A percentile compares a stretch with the other conserved stretches of the same genome.
Conservation (phyloP, 2,888 invertebrate genomes). For the Vanessa cardui region DNA sequence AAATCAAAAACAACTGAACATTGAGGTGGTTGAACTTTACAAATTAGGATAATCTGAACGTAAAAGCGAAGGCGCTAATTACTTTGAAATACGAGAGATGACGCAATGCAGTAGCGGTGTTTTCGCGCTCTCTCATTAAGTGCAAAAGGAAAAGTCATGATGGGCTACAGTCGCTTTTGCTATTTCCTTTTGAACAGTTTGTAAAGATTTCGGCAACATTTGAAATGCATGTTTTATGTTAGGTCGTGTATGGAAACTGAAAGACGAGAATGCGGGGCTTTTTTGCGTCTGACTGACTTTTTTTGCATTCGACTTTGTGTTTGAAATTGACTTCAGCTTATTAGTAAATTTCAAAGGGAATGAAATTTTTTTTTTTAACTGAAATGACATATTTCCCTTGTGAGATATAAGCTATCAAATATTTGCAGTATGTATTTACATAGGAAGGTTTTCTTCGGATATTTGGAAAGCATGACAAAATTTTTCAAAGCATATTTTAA, state of each 20-base stretch:
- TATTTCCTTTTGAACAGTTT: slow-evolving; percentile 17
- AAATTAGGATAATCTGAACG: slow-evolving; percentile 30
- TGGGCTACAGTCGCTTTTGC: slow-evolving; percentile 19
- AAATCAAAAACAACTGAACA: slow-evolving; percentile 17
- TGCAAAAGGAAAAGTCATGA: slow-evolving; percentile 28
- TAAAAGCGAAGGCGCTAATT: slow-evolving; percentile 30
- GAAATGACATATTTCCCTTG: no score
- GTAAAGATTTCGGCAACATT: slow-evolving; percentile 18
- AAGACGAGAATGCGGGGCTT: not conserved
- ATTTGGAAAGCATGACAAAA: no score
- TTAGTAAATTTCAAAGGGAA: no score
- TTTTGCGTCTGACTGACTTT: not conserved
- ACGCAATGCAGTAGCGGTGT: slow-evolving; percentile 30
- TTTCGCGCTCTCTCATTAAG: slow-evolving; percentile 30
- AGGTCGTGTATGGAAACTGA: not conserved
- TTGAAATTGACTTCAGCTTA: not conserved
- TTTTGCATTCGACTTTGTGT: not conserved
- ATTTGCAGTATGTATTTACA: no score
- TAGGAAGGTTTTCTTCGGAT: no score
- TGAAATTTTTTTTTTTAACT: no score
- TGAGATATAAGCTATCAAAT: no score
- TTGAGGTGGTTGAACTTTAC: slow-evolving; percentile 23
- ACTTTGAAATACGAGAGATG: slow-evolving; percentile 33
- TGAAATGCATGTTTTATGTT: slow-evolving; percentile 7
- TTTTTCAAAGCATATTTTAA: no score